These are phyloP conservation scores for Crocallis elinguaria DNA, from an alignment of 2,888 invertebrate genomes.

Conservation along the genomic window DNA sequence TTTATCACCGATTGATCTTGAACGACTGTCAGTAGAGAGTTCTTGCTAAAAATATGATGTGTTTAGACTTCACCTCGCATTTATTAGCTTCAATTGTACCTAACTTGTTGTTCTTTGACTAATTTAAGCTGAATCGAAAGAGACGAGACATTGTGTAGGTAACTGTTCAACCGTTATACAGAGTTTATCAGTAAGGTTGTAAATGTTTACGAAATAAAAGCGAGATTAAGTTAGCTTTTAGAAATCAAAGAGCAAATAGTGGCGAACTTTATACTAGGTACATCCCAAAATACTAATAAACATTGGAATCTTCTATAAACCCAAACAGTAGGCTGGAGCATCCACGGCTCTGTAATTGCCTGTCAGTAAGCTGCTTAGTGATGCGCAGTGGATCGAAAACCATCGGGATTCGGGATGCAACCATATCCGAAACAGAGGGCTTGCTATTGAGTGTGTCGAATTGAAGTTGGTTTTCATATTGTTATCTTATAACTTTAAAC, in stretches of 20 bases:
- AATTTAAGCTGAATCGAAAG: too few species aligned
- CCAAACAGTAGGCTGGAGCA: slow-evolving; percentile 2
- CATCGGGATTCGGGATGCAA: slow-evolving; percentile 23
- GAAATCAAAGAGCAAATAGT: too few species aligned
- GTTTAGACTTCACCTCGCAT: neutral
- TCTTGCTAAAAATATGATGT: slow-evolving; percentile 55
- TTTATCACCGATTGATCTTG: slow-evolving; percentile 73
- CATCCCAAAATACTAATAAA: neutral
- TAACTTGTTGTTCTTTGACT: too few species aligned
- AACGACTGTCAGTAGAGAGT: slow-evolving; percentile 67
- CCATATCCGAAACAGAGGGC: slow-evolving; percentile 26
- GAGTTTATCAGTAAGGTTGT: too few species aligned
- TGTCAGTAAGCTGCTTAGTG: slow-evolving; percentile 57
- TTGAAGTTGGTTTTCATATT: too few species aligned
- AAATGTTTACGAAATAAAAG: too few species aligned
- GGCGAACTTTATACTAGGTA: too few species aligned
- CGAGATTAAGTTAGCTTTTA: too few species aligned
- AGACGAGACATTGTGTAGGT: too few species aligned
- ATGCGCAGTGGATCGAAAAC: slow-evolving; percentile 36
- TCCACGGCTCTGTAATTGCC: slow-evolving; percentile 53
- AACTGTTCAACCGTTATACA: too few species aligned
- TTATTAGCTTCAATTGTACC: neutral
- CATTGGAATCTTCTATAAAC: neutral
- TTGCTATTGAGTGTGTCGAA: too few species aligned
- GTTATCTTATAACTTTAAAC: too few species aligned